Base-by-base conservation (phyloP, 2,888 invertebrate genomes). In the Pseudolycoriella hygida region DNA sequence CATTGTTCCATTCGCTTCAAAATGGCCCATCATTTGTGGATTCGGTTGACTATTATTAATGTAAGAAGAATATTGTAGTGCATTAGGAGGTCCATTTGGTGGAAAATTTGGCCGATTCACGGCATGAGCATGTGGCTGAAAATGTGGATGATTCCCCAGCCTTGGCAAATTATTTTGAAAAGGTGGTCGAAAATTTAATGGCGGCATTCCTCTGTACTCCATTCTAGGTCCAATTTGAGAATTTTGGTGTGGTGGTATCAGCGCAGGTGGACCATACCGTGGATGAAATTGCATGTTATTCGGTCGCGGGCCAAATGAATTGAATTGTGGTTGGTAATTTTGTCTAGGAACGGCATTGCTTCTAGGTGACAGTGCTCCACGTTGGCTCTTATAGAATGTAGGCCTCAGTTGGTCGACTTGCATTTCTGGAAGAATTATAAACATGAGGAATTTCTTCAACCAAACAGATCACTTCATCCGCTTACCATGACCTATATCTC, bases 21-120 rank as follows among this genome's bases (percentile, higher is more conserved):
- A 31, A 17, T 31, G 30, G 31, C 14, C 42, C 17, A 31, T 25
- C 20, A 42, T 42, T 15, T 31, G 15, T 41, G 41, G 41, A 41
- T 41, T 20, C 15, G 20, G 31, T 42, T 30, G 42, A 25, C 8
- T n/a, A n/a, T 30, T 30, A 30, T 11, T 11, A 30, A 10, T 34
- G 15, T 34, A 34, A 20, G 31, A 12, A 11, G 11, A 18, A 45
- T 40, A 18, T 32, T 40, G 18, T 14, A 3, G 6, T 3, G 20
- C 19, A 17, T 25, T 17, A 12, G 12, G 3, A 19, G 41, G 4
- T 14, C 34, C 34, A 34, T 14, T 34, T 12, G 5, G 34, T 12
- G 11, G 3, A 34, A 14, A 34, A 14, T 34, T 14, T 5, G 34
- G 34, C 5, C 15, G 34, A 31, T 8, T 17, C 20, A 40, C 6